These are phyloP conservation scores for Odontamblyopus rebecca DNA, from an alignment of 2,797 vertebrate genomes.

Conservation along the genomic window DNA sequence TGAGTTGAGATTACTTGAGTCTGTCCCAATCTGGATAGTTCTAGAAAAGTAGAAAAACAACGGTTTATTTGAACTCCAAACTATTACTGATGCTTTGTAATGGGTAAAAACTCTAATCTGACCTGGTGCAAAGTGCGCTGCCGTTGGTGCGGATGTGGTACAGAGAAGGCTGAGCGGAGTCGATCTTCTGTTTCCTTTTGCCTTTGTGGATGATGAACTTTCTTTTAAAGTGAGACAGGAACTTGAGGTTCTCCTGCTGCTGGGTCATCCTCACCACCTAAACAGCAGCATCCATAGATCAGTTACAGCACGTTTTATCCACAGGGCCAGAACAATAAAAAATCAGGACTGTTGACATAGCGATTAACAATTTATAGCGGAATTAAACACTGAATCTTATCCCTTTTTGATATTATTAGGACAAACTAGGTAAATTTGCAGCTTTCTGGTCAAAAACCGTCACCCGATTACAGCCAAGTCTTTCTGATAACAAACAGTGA, in stretches of 20 bases:
- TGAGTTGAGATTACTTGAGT: slow-evolving; percentile 91
- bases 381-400: too few species aligned
- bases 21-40: slow-evolving; percentile 93
- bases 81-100: not conserved
- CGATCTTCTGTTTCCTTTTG: slow-evolving; percentile 85
- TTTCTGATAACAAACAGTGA: too few species aligned
- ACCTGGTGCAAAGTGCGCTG: slow-evolving; percentile 95
- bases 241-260: slow-evolving; percentile 99
- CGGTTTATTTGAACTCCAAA: not conserved
- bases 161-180: slow-evolving; percentile 88
- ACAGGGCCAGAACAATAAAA: too few species aligned
- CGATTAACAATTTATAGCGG: too few species aligned
- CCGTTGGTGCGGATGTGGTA: slow-evolving; percentile 98
- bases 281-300: not conserved
- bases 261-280: slow-evolving; percentile 99
- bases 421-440: too few species aligned
- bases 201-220: slow-evolving; percentile 98
- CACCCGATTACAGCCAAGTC: too few species aligned
- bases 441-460: too few species aligned
- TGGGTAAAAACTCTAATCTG: accelerated
- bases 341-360: too few species aligned
- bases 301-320: not conserved
- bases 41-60: slow-evolving; percentile 60
- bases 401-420: too few species aligned
- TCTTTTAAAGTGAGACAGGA: slow-evolving; percentile 97